A percentile compares a stretch with the other conserved stretches of the same genome.
Conservation (phyloP, 2,888 invertebrate genomes). For the Caenorhabditis sp. region DNA sequence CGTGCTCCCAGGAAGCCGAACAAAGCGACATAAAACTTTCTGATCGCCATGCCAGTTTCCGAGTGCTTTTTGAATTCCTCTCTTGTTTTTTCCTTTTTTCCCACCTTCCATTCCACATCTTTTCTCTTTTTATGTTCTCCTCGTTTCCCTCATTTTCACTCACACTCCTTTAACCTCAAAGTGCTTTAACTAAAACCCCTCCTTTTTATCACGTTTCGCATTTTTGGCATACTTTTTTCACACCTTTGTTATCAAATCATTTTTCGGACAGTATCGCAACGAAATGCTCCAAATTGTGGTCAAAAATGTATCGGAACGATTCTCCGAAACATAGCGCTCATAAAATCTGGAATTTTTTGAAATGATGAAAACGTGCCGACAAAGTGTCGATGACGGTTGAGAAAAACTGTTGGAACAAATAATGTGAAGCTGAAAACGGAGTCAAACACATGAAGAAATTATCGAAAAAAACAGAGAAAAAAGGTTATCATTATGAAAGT, state of each 20-base stretch:
- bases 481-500: slow-evolving; percentile 40
- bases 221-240: slow-evolving; percentile 53
- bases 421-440: neutral
- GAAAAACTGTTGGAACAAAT: neutral
- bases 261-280: slow-evolving; percentile 3
- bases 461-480: slow-evolving; percentile 50
- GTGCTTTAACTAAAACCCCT: neutral
- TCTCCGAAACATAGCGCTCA: slow-evolving; percentile 40
- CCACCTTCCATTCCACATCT: neutral
- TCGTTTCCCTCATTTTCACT: too few relatives aligned
- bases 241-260: slow-evolving; percentile 41
- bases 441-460: neutral
- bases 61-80: neutral
- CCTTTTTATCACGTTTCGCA: slow-evolving; percentile 14
- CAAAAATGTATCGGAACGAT: slow-evolving; percentile 27
- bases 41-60: neutral
- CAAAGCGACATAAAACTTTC: neutral
- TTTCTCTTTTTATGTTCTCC: too few relatives aligned
- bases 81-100: neutral
- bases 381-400: slow-evolving; percentile 8
- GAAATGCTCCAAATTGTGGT: slow-evolving; percentile 29
- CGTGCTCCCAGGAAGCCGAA: neutral
- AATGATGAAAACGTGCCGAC: slow-evolving; percentile 18
- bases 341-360: slow-evolving; percentile 46
- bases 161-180: neutral